Percentiles rank a stretch among this genome's conserved stretches.
Evolutionary conservation across 2,113 vertebrate species (phyloP).

Genomic region (Panurus biarmicus): DNA sequence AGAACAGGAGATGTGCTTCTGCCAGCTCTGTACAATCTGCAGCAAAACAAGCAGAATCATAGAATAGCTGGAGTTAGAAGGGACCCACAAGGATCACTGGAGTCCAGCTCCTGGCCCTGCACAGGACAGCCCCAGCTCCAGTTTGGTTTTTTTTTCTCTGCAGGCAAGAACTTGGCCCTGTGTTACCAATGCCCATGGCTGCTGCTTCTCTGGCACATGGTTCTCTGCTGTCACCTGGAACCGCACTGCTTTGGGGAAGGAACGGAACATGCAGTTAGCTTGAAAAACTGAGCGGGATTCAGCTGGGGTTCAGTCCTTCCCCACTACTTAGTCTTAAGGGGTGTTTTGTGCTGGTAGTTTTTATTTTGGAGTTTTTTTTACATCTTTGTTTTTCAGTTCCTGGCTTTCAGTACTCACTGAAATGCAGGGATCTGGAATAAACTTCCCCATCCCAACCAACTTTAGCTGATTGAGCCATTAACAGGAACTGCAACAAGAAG

Average conservation of each 20-base stretch:
- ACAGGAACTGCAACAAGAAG: background rate
- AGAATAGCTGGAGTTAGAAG: background rate
- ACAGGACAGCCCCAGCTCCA: background rate
- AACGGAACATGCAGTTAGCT: background rate
- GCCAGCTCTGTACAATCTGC: background rate
- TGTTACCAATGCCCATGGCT: background rate
- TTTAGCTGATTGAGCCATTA: background rate
- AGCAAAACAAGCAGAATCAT: background rate
- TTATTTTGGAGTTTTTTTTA: background rate
- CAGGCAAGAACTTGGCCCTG: background rate
- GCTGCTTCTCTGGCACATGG: rapidly evolving
- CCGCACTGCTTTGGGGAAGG: background rate
- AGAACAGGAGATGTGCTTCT: background rate
- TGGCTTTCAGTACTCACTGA: background rate
- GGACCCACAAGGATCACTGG: background rate
- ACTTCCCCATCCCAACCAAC: background rate
- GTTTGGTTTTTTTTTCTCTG: background rate
- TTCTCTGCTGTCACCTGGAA: background rate
- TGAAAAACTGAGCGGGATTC: background rate
- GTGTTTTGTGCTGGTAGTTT: background rate
- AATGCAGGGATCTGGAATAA: background rate
- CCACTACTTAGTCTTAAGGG: background rate
- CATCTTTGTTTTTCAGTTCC: background rate
- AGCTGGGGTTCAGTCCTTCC: background rate
- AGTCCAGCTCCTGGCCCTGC: background rate